Evolutionary conservation across 2,888 invertebrate species (phyloP).

Genomic region (Embidobia sp.): DNA sequence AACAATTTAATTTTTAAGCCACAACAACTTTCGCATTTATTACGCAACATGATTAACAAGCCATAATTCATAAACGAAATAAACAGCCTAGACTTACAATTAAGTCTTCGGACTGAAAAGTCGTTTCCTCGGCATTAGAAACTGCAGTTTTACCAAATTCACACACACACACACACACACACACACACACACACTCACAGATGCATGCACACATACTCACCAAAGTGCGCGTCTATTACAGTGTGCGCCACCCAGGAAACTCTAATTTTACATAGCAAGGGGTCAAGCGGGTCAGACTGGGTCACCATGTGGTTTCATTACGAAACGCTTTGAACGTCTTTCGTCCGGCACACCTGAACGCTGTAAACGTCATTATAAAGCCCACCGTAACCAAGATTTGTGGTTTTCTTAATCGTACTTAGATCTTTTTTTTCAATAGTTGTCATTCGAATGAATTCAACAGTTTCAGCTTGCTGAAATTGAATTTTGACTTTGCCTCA

Average conservation of each 20-base stretch:
- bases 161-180: conserved; percentile 48
- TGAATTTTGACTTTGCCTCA: no score
- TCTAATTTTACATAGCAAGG: conserved; percentile 59
- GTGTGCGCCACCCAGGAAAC: conserved; percentile 43
- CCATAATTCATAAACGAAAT: no score
- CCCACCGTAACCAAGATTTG: conserved; percentile 71
- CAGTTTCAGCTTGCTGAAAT: conserved; percentile 24
- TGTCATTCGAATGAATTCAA: conserved; percentile 5
- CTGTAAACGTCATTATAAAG: conserved; percentile 72
- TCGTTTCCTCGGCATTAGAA: conserved; percentile 19
- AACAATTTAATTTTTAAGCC: no score
- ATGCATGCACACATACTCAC: no score
- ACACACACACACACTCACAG: conserved; percentile 41
- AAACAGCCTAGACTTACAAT: conserved; percentile 23
- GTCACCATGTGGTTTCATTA: conserved; percentile 66
- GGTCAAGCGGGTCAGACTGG: conserved; percentile 63
- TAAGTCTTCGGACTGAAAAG: conserved; percentile 20
- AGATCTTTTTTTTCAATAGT: conserved; percentile 31
- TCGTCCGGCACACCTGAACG: conserved; percentile 70
- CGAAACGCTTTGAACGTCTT: conserved; percentile 65
- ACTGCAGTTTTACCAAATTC: conserved; percentile 56
- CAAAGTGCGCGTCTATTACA: conserved; percentile 42
- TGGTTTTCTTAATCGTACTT: conserved; percentile 67
- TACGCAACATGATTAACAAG: no score
- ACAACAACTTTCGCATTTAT: no score